Base-by-base conservation (phyloP, 1,140 invertebrate genomes). In the Planococcus citri region DNA sequence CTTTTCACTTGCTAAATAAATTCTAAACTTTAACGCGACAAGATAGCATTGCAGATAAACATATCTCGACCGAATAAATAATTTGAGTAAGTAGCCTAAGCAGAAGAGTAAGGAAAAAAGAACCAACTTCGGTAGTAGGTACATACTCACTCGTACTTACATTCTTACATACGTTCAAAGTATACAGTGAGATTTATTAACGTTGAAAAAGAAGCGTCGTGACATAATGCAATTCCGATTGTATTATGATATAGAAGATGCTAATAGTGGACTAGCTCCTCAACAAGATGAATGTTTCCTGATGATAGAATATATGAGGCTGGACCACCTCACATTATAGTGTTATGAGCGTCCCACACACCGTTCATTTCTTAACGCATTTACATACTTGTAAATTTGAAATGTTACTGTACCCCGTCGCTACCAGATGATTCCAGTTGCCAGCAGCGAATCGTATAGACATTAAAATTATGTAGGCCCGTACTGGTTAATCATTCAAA, bases 191-290 rank as follows among this genome's bases (percentile, higher is more conserved):
- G 12, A 51, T 51, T 51, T 51, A 51, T 51, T 4, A 51, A 51
- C 41, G 41, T 51, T 51, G 41, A 51, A 51, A 51, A 17, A 51
- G 41, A 51, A 51, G 41, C 41, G 41, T 51, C 41, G 41, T 51
- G 41, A 51, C n/a, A 51, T 51, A 51, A 51, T 51, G 41, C 41
- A 51, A 51, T 51, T 51, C 41, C 41, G 41, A 51, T 51, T 51
- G 41, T 51, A 51, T 51, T 51, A 51, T 51, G 41, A 51, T 51
- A 51, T 51, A 51, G 41, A 51, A 51, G 41, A 51, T 51, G 41
- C 41, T 51, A 51, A 51, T 51, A 51, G 41, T 51, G 41, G 41
- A 17, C 41, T 51, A 51, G 41, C 41, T 51, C 41, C 41, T 51
- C 41, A 51, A 51, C 41, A 51, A 51, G 41, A 51, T 51, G 41